A percentile compares a stretch with the other conserved stretches of the same genome.
phyloP scores from a whole-genome alignment of 2,888 invertebrate genomes.

The Dyspetes luteomarginatus region DNA sequence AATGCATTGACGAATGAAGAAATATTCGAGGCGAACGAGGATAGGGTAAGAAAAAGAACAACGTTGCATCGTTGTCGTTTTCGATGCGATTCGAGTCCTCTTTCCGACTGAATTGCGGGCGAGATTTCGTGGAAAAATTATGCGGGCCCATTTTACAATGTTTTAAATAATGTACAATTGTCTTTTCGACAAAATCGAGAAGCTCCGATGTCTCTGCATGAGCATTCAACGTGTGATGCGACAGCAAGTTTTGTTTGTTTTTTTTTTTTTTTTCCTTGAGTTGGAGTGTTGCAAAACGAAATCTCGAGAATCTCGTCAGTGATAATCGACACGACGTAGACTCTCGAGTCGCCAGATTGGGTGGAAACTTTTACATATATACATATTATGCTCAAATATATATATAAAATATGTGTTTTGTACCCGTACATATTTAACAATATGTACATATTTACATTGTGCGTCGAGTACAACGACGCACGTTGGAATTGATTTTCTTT shows the following conservation, averaged over 20 bases:
- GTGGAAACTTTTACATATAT: constrained; percentile 67
- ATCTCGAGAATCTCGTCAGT: constrained; percentile 51
- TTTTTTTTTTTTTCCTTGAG: constrained; percentile 37
- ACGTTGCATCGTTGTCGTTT: neutral
- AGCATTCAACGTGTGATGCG: no score
- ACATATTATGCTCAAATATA: constrained; percentile 62
- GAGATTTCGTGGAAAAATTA: neutral
- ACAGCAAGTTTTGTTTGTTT: no score
- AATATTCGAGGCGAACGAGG: neutral
- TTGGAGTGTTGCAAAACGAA: constrained; percentile 32
- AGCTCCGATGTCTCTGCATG: constrained; percentile 5
- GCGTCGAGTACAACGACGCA: constrained; percentile 46
- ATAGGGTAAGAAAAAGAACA: neutral
- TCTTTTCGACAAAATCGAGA: neutral
- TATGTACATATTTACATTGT: constrained; percentile 67
- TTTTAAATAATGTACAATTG: constrained; percentile 14
- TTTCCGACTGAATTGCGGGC: neutral
- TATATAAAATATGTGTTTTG: constrained; percentile 56
- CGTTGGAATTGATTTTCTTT: neutral
- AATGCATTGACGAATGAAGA: neutral
- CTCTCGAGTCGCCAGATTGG: constrained; percentile 46
- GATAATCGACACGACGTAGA: constrained; percentile 51
- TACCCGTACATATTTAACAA: constrained; percentile 49
- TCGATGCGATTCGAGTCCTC: no score
- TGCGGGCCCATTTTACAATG: constrained; percentile 3